Percentiles rank a stretch among this genome's conserved stretches.
These are phyloP conservation scores for Bombylius major DNA, from an alignment of 2,888 invertebrate species.

Conservation along the genomic window DNA sequence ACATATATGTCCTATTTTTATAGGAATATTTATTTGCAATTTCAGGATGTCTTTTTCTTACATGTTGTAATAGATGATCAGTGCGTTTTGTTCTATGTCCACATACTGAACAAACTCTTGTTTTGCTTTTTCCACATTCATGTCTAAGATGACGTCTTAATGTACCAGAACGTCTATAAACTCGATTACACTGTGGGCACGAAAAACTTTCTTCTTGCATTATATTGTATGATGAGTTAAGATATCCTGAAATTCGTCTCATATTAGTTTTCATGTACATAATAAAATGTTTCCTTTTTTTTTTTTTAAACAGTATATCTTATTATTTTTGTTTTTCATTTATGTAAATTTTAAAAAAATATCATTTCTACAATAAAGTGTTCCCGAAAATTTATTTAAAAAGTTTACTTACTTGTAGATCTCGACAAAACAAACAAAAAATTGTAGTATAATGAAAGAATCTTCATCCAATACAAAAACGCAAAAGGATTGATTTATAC, in stretches of 20 bases:
- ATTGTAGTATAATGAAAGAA: no score
- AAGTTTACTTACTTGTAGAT: no score
- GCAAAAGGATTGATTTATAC: no score
- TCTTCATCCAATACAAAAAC: no score
- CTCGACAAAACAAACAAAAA: no score
- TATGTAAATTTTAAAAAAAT: no score
- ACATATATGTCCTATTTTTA: neutral
- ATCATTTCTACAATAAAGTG: no score
- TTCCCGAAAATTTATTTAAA: no score
- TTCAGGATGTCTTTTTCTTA: conserved; percentile 38
- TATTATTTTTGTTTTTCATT: no score
- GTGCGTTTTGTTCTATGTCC: conserved; percentile 41
- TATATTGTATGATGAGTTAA: conserved; percentile 7
- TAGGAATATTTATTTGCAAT: conserved; percentile 30
- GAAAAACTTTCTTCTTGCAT: conserved; percentile 26
- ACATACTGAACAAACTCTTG: conserved; percentile 41
- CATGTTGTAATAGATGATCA: conserved; percentile 42
- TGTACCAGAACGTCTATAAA: conserved; percentile 43
- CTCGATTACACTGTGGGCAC: conserved; percentile 39
- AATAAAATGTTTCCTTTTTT: no score
- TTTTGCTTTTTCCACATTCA: conserved; percentile 42
- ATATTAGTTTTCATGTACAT: conserved; percentile 8
- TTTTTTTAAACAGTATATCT: no score
- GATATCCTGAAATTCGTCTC: conserved; percentile 19
- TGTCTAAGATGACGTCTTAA: conserved; percentile 41